phyloP scores from a whole-genome alignment of 1,140 invertebrate genomes.

The Oncopeltus fasciatus region DNA sequence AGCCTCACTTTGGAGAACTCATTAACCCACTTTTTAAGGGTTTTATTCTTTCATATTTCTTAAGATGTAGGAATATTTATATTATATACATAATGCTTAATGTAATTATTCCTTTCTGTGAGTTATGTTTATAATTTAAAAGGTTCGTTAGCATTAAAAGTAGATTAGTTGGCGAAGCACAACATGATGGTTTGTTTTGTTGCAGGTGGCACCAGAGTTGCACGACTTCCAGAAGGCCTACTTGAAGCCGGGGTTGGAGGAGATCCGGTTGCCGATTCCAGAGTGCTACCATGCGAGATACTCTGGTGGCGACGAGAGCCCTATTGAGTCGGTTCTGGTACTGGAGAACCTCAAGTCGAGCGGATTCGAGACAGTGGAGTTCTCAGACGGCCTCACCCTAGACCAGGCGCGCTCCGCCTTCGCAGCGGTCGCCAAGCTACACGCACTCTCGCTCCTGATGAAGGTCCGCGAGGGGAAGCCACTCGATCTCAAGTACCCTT shows the following conservation, averaged over 20 bases:
- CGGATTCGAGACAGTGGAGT: constrained; percentile 41
- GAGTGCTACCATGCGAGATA: constrained; percentile 49
- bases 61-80: too few relatives aligned
- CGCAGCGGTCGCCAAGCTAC: constrained; percentile 49
- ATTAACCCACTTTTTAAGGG: too few relatives aligned
- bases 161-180: too few relatives aligned
- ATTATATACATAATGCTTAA: too few relatives aligned
- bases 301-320: constrained; percentile 34
- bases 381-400: constrained; percentile 49
- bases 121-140: too few relatives aligned
- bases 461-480: constrained; percentile 42
- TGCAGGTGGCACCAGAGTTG: constrained; percentile 47
- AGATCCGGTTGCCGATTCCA: constrained; percentile 40
- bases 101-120: too few relatives aligned
- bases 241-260: constrained; percentile 25
- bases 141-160: too few relatives aligned
- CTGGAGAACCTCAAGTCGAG: constrained; percentile 41
- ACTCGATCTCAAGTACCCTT: constrained; percentile 49
- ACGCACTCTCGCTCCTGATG: constrained; percentile 50
- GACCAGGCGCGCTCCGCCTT: constrained; percentile 48
- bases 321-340: constrained; percentile 46
- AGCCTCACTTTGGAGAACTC: too few relatives aligned
- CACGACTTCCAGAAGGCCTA: constrained; percentile 37
- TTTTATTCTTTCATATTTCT: too few relatives aligned
- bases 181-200: too few relatives aligned